Conservation (phyloP, 2,888 invertebrate species). For the Lapara coniferarum region DNA sequence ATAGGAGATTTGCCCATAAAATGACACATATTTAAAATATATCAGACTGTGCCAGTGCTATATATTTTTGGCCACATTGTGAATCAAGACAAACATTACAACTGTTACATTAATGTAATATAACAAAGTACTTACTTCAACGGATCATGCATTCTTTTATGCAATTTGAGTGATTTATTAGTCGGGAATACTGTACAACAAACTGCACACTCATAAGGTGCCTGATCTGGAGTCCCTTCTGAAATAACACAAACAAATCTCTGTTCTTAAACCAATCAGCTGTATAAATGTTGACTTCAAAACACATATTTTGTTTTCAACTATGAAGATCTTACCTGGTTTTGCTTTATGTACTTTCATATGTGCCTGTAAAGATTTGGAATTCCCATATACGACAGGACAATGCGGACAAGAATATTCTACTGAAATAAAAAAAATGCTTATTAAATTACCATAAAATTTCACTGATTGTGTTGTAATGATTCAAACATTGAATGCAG, state of each 20-base stretch:
- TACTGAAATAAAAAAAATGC: constrained; percentile 55
- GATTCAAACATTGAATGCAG: not conserved
- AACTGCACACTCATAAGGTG: constrained; percentile 82
- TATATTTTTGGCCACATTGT: too few species aligned
- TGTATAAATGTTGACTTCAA: too few species aligned
- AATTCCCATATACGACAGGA: constrained; percentile 74
- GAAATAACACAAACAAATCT: constrained; percentile 31
- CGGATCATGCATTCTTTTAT: constrained; percentile 89
- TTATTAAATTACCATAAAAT: not conserved
- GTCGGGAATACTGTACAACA: constrained; percentile 87
- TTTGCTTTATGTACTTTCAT: constrained; percentile 82
- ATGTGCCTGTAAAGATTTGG: constrained; percentile 84
- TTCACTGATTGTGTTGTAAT: not conserved
- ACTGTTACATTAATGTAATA: not conserved
- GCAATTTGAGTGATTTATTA: constrained; percentile 86
- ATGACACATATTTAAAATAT: too few species aligned
- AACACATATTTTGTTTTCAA: too few species aligned
- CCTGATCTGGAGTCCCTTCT: constrained; percentile 34
- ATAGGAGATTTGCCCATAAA: too few species aligned
- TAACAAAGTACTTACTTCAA: constrained; percentile 71
- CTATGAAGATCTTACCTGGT: constrained; percentile 44
- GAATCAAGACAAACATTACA: too few species aligned
- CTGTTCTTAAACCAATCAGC: too few species aligned
- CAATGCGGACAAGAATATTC: constrained; percentile 77
- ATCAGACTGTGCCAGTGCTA: too few species aligned